Evolutionary conservation across 2,888 invertebrate genomes (phyloP), one percentile per base, ranked within the genome.

Genomic region (Anticlea derivata): DNA sequence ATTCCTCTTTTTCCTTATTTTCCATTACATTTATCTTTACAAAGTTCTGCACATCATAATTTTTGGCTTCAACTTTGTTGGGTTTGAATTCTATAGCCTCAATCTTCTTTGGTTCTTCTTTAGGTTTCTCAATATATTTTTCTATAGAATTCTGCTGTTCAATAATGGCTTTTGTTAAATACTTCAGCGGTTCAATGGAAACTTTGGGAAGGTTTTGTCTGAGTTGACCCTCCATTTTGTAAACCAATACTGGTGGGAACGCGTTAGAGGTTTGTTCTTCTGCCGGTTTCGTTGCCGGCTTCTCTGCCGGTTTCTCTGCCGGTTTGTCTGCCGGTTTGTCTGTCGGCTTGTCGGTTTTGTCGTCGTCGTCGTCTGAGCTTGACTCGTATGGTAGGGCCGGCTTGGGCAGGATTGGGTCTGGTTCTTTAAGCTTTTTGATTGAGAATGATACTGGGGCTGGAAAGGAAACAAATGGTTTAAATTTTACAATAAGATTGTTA

Each of bases 361-460:
- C 57, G 13, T 54, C 61, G 54, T 92, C 93, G 8, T 95, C 94
- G 6, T 94, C 95, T n/a, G 93, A 93, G 58, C 95, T 95, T 11
- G 94, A 94, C 67, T 96, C 96, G 63, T 95, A 92, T 0, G 95
- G 95, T 27, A 97, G 71, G 0, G 95, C 95, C 43, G 94, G 95
- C 75, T 95, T 96, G 2, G 94, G 92, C 1, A 94, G 80, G 1
- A 92, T 87, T 0, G 92, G 85, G 37, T 94, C 93, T 0, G 93
- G 93, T 49, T 95, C 96, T 73, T 96, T 96, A 0, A 94, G 89
- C 73, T 96, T 96, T 70, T 95, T 95, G 30, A 97, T 96, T 0
- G 96, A 97, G 78, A 97, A 97, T 50, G 96, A 95, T 0, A 97
- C 96, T 0, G 96, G 94, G 6, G 92, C 95, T 94, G 79, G 12